These are phyloP conservation scores for Mionectes macconnelli DNA, from an alignment of 2,113 vertebrate genomes.

Conservation along the genomic window DNA sequence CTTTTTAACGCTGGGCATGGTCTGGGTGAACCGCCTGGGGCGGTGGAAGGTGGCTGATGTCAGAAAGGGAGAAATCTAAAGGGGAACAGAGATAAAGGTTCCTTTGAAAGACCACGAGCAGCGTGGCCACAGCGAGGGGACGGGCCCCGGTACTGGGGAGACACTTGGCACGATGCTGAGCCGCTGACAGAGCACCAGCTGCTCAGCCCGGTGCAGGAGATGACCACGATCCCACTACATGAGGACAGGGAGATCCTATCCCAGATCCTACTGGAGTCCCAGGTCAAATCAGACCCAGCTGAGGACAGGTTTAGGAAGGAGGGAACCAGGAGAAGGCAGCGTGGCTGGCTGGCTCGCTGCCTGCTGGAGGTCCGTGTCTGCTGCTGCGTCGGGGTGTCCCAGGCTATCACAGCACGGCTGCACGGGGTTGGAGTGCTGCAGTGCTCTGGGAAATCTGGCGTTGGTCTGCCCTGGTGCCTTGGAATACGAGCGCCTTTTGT, in stretches of 20 bases:
- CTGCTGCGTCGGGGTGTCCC: rapidly evolving
- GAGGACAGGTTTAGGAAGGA: not conserved
- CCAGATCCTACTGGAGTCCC: not conserved
- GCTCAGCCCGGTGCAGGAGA: not conserved
- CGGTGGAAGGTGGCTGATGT: not conserved
- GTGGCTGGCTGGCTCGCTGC: not conserved
- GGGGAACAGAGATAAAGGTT: not conserved
- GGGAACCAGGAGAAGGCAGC: not conserved
- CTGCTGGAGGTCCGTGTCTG: rapidly evolving
- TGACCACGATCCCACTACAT: rapidly evolving
- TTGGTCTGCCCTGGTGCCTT: not conserved
- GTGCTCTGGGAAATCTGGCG: not conserved
- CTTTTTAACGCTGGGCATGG: not conserved
- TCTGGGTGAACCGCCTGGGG: not conserved
- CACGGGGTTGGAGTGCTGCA: rapidly evolving
- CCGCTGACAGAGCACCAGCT: not conserved
- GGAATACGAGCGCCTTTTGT: not conserved
- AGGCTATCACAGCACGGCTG: rapidly evolving
- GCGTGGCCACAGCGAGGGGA: not conserved
- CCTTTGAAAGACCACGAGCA: not conserved
- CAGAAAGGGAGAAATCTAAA: not conserved
- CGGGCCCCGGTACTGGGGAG: not conserved
- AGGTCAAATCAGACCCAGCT: rapidly evolving
- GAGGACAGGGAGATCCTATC: not conserved
- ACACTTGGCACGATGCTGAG: not conserved